Conservation (phyloP, 2,797 vertebrate species). For the Brotula barbata region DNA sequence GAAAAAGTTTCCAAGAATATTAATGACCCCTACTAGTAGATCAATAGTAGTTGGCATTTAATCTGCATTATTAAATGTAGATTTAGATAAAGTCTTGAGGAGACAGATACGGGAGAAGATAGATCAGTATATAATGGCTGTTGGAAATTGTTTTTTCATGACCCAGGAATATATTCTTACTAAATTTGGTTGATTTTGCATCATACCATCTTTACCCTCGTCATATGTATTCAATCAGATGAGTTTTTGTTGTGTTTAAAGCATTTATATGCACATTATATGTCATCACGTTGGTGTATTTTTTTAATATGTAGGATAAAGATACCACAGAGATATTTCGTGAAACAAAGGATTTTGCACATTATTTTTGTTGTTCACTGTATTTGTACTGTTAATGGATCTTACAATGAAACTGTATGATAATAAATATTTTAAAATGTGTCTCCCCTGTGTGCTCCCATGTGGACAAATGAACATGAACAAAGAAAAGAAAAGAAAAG, state of each 20-base stretch:
- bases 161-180: neutral
- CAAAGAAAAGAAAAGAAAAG: neutral
- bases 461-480: neutral
- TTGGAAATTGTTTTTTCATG: too few relatives aligned
- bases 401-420: constrained; percentile 42
- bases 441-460: neutral
- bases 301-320: constrained; percentile 16
- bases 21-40: too few relatives aligned
- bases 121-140: constrained; percentile 2
- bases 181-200: constrained; percentile 10
- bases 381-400: constrained; percentile 52
- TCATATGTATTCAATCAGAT: constrained; percentile 12
- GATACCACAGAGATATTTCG: constrained; percentile 29
- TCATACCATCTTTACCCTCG: constrained; percentile 18
- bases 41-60: too few relatives aligned
- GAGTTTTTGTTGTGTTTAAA: constrained; percentile 5
- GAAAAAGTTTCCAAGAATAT: neutral
- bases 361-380: constrained; percentile 60
- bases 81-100: constrained; percentile 20
- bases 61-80: constrained; percentile 26
- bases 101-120: constrained; percentile 21
- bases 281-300: constrained; percentile 10
- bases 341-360: constrained; percentile 67
- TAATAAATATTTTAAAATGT: constrained; percentile 57
- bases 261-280: constrained; percentile 7